phyloP scores from a whole-genome alignment of 1,140 invertebrate species.

The Hydropsyche tenuis region DNA sequence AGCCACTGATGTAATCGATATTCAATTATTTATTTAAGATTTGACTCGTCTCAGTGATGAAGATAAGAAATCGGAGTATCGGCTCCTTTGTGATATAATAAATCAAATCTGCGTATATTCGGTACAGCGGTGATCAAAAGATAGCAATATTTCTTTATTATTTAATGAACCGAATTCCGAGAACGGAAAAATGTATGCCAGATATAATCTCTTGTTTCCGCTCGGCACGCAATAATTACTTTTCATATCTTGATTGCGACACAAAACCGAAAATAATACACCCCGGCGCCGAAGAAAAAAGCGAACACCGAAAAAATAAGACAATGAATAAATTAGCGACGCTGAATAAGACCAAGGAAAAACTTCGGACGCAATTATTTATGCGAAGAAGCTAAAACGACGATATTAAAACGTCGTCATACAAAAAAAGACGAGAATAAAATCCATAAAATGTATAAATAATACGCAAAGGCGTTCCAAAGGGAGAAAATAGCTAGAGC shows the following conservation, averaged over 20 bases:
- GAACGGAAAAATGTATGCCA: too few relatives aligned
- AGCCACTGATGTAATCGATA: too few relatives aligned
- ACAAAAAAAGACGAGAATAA: background rate
- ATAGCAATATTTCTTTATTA: too few relatives aligned
- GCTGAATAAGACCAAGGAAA: background rate
- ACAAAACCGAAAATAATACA: background rate
- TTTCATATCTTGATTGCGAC: background rate
- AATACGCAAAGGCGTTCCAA: too few relatives aligned
- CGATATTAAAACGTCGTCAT: constrained; percentile 25
- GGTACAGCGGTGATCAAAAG: too few relatives aligned
- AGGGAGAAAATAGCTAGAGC: too few relatives aligned
- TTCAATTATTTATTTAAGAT: too few relatives aligned
- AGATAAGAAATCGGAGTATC: too few relatives aligned
- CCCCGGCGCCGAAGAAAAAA: background rate
- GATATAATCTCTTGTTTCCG: background rate
- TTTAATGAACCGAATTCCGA: too few relatives aligned
- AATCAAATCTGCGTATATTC: too few relatives aligned
- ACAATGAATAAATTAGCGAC: constrained; percentile 19
- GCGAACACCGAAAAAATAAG: background rate
- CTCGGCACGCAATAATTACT: background rate
- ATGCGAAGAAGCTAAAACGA: constrained; percentile 16
- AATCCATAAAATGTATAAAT: constrained; percentile 22
- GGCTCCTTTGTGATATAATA: too few relatives aligned
- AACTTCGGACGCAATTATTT: constrained; percentile 24
- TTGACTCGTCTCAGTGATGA: too few relatives aligned